These are phyloP conservation scores for Athalia circularis DNA, from an alignment of 2,888 invertebrate genomes.

Conservation along the genomic window DNA sequence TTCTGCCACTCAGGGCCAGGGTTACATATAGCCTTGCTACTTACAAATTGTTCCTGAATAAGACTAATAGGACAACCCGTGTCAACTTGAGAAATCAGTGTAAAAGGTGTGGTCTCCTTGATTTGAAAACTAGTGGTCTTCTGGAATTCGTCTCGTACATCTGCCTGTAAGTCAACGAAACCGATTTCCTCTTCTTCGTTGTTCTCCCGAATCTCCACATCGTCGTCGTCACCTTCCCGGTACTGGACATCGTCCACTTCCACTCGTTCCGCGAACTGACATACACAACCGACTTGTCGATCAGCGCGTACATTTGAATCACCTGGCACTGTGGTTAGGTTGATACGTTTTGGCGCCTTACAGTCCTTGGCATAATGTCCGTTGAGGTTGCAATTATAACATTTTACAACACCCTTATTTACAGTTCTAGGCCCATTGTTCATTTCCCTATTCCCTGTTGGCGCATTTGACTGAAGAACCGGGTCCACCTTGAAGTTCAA, in stretches of 20 bases:
- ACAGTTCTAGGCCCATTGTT: constrained; percentile 22
- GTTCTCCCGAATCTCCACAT: neutral
- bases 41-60: constrained; percentile 42
- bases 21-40: constrained; percentile 8
- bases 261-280: constrained; percentile 46
- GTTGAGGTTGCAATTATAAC: constrained; percentile 35
- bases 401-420: constrained; percentile 36
- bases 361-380: constrained; percentile 46
- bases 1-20: constrained; percentile 34
- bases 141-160: constrained; percentile 38
- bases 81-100: constrained; percentile 39
- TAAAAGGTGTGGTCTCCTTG: constrained; percentile 28
- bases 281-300: constrained; percentile 37
- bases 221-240: constrained; percentile 6
- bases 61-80: constrained; percentile 47
- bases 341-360: neutral
- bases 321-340: neutral
- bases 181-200: constrained; percentile 33
- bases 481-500: constrained; percentile 7
- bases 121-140: constrained; percentile 23
- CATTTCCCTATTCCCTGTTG: neutral
- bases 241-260: constrained; percentile 1
- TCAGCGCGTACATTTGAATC: neutral
- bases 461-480: neutral
- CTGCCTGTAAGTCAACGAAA: constrained; percentile 41